Evolutionary conservation across 2,888 invertebrate genomes (phyloP), one percentile per base, ranked within the genome.

Genomic region (Stramonita haemastoma): DNA sequence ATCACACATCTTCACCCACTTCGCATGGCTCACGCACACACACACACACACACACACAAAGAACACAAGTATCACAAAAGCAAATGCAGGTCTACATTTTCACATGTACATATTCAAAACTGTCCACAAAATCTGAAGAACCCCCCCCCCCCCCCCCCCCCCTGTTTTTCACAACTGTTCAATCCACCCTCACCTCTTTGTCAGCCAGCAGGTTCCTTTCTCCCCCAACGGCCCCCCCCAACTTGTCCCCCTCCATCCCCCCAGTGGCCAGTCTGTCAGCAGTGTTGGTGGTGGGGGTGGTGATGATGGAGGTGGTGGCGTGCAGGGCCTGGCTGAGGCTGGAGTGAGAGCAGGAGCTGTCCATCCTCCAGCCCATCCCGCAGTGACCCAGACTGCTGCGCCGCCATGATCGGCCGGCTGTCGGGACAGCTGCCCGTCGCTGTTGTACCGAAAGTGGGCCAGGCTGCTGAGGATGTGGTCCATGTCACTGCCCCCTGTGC

Each of bases 381-480:
- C 17, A 19, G 77, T 32, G 34, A 32, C 77, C 87, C 36, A 1
- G 11, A 26, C 86, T 36, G 34, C 29, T 1, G 6, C 32, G 0
- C 32, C 85, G 13, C 70, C 26, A 6, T 1, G 22, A 4, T 15
- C 36, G 13, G 88, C 34, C 15, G 36, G 36, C 60, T 88, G 88
- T 29, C 36, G 36, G 8, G 81, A 81, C 66, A 88, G 60, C 70
- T 88, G 88, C 0, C 88, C 88, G 13, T 88, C 88, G 36, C 88
- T 88, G 88, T 88, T 88, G 88, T 84, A 88, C 17, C 88, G 88
- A 88, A 88, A 88, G 46, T 88, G 88, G 32, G 84, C 83, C 19
- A 88, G 88, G 46, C 70, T 84, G 84, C 66, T 84, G n/a, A 88
- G 84, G 34, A 88, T 46, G 36, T 46, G 66, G 17, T 88, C 88